Percentiles rank a stretch among this genome's conserved stretches.
These are phyloP conservation scores for Crax fasciolata DNA, from an alignment of 2,797 vertebrate genomes.

Conservation along the genomic window DNA sequence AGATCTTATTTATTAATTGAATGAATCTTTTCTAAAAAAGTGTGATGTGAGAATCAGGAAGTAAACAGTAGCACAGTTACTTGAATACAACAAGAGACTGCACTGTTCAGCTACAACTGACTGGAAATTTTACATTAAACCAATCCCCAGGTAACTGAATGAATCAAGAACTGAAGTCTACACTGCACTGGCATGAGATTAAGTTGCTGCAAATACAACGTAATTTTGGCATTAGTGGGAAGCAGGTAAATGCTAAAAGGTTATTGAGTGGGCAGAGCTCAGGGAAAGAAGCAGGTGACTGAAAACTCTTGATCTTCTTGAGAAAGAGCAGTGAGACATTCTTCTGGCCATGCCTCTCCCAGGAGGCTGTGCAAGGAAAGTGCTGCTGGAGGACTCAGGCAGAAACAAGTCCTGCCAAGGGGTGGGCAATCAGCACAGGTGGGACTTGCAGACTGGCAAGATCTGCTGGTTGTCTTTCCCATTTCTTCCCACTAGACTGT, in stretches of 20 bases:
- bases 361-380: background rate
- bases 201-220: background rate
- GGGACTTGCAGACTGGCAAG: background rate
- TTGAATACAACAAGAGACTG: background rate
- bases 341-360: background rate
- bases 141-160: background rate
- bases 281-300: background rate
- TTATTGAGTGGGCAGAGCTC: background rate
- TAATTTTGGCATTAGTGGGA: background rate
- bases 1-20: constrained; percentile 58
- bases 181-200: background rate
- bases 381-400: background rate
- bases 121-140: background rate
- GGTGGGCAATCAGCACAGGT: background rate
- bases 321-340: background rate
- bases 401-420: background rate
- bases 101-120: background rate
- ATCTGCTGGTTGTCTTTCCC: background rate
- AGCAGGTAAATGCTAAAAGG: background rate
- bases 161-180: background rate
- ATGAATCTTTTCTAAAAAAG: constrained; percentile 45
- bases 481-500: background rate
- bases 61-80: background rate
- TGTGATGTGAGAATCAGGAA: constrained; percentile 58
- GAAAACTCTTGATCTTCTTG: background rate